These are phyloP conservation scores for Heliothis peltigera DNA, from an alignment of 2,888 invertebrate genomes.

Conservation along the genomic window DNA sequence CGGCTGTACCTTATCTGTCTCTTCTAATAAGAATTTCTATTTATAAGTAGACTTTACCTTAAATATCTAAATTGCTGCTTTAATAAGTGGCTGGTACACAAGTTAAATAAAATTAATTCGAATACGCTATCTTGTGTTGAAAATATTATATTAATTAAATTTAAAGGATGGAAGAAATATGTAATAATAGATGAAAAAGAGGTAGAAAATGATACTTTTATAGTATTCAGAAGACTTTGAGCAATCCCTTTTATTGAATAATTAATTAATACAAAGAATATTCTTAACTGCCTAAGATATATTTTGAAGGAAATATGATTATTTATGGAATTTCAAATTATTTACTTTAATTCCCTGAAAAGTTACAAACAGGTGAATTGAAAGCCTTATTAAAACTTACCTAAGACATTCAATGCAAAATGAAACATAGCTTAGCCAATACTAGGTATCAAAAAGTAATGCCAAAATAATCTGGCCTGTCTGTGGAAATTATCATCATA, in stretches of 20 bases:
- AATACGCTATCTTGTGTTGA: neutral
- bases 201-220: constrained; percentile 4
- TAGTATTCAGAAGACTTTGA: constrained; percentile 9
- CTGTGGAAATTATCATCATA: too few species aligned
- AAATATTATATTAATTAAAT: constrained; percentile 3
- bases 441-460: too few species aligned
- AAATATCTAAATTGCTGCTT: neutral
- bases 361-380: too few species aligned
- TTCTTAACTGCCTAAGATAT: neutral
- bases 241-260: constrained; percentile 5
- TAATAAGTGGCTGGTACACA: neutral
- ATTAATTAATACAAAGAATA: constrained; percentile 10
- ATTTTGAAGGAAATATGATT: constrained; percentile 3
- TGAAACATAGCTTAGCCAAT: too few species aligned
- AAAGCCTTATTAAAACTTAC: too few species aligned
- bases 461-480: too few species aligned
- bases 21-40: too few species aligned
- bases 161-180: neutral
- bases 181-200: neutral
- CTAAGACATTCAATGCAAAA: too few species aligned
- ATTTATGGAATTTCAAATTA: neutral
- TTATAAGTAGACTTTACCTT: neutral
- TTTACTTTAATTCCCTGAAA: too few species aligned
- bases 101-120: neutral
- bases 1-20: too few species aligned